These are phyloP conservation scores for Nycteola revayana DNA, from an alignment of 2,888 invertebrate genomes.

Conservation along the genomic window DNA sequence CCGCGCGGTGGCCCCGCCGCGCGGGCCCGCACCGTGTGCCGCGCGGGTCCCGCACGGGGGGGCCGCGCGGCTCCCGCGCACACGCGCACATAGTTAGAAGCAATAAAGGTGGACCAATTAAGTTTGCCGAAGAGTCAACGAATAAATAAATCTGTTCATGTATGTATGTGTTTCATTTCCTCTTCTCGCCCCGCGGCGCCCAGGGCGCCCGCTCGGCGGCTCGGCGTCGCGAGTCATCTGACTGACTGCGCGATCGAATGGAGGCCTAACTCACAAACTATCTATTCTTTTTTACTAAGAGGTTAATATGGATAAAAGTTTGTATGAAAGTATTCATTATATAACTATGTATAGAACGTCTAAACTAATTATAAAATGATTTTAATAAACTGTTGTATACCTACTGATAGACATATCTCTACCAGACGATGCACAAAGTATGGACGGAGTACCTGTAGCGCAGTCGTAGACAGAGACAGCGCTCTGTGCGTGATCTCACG, in stretches of 20 bases:
- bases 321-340: no score
- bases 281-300: no score
- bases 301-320: neutral
- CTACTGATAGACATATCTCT: no score
- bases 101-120: slow-evolving; percentile 77
- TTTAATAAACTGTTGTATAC: no score
- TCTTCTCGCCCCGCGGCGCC: neutral
- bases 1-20: slow-evolving; percentile 11
- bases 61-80: slow-evolving; percentile 24
- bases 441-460: no score
- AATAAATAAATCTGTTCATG: slow-evolving; percentile 78
- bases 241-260: neutral
- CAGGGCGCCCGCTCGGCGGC: neutral
- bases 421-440: no score
- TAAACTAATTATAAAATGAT: no score
- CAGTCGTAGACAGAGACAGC: no score
- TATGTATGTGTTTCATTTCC: slow-evolving; percentile 41
- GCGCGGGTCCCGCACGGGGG: slow-evolving; percentile 11
- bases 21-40: slow-evolving; percentile 14
- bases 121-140: slow-evolving; percentile 78
- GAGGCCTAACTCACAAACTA: no score
- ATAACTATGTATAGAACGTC: no score
- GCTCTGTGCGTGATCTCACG: no score
- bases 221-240: neutral
- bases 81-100: slow-evolving; percentile 58